Conservation (phyloP, 1,140 invertebrate genomes). For the Stenopsyche tienmushanensis region DNA sequence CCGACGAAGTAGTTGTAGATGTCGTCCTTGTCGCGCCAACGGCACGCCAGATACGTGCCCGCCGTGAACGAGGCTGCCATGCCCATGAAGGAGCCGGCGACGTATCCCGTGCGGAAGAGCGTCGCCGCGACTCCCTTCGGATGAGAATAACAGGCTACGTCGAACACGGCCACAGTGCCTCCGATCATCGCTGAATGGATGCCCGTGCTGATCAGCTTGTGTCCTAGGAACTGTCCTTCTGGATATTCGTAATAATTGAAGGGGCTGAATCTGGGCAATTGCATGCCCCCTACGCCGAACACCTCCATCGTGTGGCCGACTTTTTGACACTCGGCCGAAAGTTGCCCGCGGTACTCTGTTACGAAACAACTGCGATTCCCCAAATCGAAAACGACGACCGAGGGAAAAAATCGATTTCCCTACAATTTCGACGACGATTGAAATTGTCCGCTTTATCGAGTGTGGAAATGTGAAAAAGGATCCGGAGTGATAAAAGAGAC, state of each 20-base stretch:
- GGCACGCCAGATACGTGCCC: slow-evolving; percentile 59
- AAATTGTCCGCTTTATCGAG: no score
- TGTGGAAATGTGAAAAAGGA: no score
- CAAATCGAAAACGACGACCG: no score
- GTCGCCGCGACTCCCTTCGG: slow-evolving; percentile 49
- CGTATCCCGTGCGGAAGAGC: not conserved
- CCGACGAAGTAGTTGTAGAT: slow-evolving; percentile 61
- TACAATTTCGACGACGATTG: no score
- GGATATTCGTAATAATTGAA: not conserved
- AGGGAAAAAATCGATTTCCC: no score
- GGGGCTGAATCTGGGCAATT: not conserved
- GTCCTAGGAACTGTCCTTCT: not conserved
- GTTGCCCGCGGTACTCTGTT: no score
- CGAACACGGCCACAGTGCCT: slow-evolving; percentile 53
- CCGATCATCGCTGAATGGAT: slow-evolving; percentile 58
- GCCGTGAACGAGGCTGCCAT: slow-evolving; percentile 65
- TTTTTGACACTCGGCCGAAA: not conserved
- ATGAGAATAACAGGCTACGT: slow-evolving; percentile 60
- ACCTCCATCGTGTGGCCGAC: not conserved
- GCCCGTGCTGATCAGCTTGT: slow-evolving; percentile 42
- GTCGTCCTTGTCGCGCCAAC: slow-evolving; percentile 67
- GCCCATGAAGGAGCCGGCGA: slow-evolving; percentile 59
- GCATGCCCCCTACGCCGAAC: not conserved
- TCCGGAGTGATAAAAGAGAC: no score
- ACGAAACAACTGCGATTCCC: no score